Percentiles rank a stretch among this genome's conserved stretches.
These are phyloP conservation scores for Coelopa frigida DNA, from an alignment of 1,140 invertebrate genomes.

Conservation along the genomic window DNA sequence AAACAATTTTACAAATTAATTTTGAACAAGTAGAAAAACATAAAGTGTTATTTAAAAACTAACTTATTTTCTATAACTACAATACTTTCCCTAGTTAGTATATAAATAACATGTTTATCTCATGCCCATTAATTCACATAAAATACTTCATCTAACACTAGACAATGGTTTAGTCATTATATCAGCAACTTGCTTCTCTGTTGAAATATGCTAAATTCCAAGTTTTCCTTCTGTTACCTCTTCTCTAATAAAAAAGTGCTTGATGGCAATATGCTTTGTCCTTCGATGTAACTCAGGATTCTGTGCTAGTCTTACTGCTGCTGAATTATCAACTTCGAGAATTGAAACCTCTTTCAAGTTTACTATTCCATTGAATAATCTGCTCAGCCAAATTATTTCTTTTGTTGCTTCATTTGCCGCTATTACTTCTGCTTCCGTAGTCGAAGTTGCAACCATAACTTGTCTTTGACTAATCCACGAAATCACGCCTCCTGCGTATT, in stretches of 20 bases:
- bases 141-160: no score
- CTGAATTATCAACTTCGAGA: conserved; percentile 25
- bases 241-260: conserved; percentile 40
- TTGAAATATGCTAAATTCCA: conserved; percentile 11
- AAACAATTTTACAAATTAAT: no score
- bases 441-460: conserved; percentile 34
- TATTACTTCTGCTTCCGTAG: conserved; percentile 47
- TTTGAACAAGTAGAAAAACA: no score
- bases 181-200: conserved; percentile 26
- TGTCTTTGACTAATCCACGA: conserved; percentile 40
- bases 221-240: conserved; percentile 19
- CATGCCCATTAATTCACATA: no score
- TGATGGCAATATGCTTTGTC: conserved; percentile 43
- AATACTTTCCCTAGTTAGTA: no score
- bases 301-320: no score
- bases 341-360: conserved; percentile 10
- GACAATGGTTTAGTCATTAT: conserved; percentile 34
- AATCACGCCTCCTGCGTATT: conserved; percentile 28
- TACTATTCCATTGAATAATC: conserved; percentile 3
- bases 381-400: conserved; percentile 39
- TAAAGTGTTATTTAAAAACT: no score
- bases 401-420: conserved; percentile 41
- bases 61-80: no score
- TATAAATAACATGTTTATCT: no score
- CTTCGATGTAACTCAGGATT: conserved; percentile 39